phyloP scores from a whole-genome alignment of 2,113 vertebrate genomes.

The Rhinoderma darwinii region DNA sequence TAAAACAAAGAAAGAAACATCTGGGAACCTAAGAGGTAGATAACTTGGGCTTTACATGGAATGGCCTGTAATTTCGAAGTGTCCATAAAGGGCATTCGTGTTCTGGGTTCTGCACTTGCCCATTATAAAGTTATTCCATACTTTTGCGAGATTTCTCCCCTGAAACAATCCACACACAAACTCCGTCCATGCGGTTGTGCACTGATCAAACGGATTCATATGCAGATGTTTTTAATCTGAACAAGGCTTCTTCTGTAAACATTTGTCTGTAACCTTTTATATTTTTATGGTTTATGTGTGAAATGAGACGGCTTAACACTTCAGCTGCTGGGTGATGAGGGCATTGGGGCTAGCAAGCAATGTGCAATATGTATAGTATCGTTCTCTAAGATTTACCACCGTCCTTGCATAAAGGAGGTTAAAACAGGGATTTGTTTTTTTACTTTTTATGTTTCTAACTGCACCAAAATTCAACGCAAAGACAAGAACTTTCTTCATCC shows the following conservation, averaged over 20 bases:
- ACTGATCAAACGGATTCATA: background rate
- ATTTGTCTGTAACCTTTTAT: background rate
- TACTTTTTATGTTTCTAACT: background rate
- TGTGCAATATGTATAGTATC: constrained; percentile 55
- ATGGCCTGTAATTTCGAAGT: too few relatives aligned
- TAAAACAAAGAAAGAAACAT: too few relatives aligned
- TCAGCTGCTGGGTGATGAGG: constrained; percentile 6
- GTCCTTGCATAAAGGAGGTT: background rate
- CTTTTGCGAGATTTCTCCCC: background rate
- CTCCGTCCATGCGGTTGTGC: constrained; percentile 28
- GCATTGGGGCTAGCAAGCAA: background rate
- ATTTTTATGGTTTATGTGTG: constrained; percentile 4
- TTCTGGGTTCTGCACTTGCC: background rate
- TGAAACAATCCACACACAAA: background rate
- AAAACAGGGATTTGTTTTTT: background rate
- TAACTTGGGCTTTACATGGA: too few relatives aligned
- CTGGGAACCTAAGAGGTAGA: too few relatives aligned
- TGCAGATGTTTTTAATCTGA: background rate
- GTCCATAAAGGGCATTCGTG: background rate
- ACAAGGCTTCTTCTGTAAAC: background rate
- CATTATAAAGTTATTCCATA: too few relatives aligned
- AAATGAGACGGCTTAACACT: background rate
- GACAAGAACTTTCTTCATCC: background rate
- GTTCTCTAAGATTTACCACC: background rate
- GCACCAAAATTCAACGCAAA: background rate